phyloP scores from a whole-genome alignment of 2,888 invertebrate species.

The Thecocarcelia acutangulata region DNA sequence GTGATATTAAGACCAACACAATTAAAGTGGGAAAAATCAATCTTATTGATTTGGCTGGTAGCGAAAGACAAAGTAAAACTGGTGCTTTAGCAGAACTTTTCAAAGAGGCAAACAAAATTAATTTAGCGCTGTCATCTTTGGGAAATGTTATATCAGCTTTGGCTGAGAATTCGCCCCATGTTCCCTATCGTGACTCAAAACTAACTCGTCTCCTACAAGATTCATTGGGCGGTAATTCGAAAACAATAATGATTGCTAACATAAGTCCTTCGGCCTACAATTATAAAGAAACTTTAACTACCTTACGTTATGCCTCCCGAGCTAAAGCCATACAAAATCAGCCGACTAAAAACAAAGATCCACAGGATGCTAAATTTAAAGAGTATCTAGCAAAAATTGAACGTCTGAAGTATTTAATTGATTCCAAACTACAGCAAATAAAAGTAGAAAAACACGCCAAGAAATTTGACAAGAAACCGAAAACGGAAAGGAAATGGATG shows the following conservation, averaged over 20 bases:
- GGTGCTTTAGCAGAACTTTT: slow-evolving; percentile 96
- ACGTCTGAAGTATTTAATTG: slow-evolving; percentile 83
- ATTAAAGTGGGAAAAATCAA: slow-evolving; percentile 95
- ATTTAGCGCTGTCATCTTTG: slow-evolving; percentile 96
- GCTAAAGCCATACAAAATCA: slow-evolving; percentile 99
- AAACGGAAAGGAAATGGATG: slow-evolving; percentile 70
- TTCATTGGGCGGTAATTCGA: slow-evolving; percentile 98
- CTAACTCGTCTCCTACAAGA: slow-evolving; percentile 97
- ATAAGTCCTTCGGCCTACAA: slow-evolving; percentile 99
- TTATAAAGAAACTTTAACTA: slow-evolving; percentile 98
- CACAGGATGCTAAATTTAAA: slow-evolving; percentile 97
- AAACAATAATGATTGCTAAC: slow-evolving; percentile 99
- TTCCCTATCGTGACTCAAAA: slow-evolving; percentile 98
- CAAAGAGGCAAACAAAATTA: slow-evolving; percentile 98
- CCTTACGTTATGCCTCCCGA: slow-evolving; percentile 96
- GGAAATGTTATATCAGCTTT: slow-evolving; percentile 99
- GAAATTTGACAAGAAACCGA: slow-evolving; percentile 75
- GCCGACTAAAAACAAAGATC: slow-evolving; percentile 99
- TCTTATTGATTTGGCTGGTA: slow-evolving; percentile 98
- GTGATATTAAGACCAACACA: slow-evolving; percentile 85
- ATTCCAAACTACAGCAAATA: slow-evolving; percentile 81
- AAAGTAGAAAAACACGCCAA: slow-evolving; percentile 75
- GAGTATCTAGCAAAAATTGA: slow-evolving; percentile 98
- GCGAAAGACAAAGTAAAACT: slow-evolving; percentile 98
- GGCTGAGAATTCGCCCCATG: slow-evolving; percentile 96